Evolutionary conservation across 2,888 invertebrate genomes (phyloP).

Genomic region (Pherbina coryleti): DNA sequence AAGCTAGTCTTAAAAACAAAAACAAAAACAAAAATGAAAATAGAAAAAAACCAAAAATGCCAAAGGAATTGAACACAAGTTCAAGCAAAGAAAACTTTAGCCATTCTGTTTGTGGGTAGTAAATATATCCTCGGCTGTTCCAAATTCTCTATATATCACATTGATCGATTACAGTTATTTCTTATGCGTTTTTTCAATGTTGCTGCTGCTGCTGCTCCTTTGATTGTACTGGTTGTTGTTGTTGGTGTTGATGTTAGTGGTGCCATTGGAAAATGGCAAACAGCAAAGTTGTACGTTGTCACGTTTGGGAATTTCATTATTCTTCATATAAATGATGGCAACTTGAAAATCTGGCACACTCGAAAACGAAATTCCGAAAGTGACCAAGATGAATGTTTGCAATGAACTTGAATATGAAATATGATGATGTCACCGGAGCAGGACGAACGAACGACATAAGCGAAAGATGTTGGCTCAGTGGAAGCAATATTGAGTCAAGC

Average conservation of each 20-base stretch:
- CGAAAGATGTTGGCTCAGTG: not conserved
- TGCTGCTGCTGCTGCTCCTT: slow-evolving; percentile 13
- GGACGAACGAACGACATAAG: not conserved
- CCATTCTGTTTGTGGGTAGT: slow-evolving; percentile 14
- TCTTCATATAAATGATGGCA: slow-evolving; percentile 51
- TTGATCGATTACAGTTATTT: slow-evolving; percentile 51
- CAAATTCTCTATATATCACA: slow-evolving; percentile 49
- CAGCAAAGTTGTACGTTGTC: slow-evolving; percentile 37
- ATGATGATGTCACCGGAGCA: slow-evolving; percentile 40
- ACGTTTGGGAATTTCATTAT: slow-evolving; percentile 49
- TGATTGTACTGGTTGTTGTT: slow-evolving; percentile 22
- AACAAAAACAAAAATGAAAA: slow-evolving; percentile 51
- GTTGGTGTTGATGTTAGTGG: not conserved
- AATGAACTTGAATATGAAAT: slow-evolving; percentile 56
- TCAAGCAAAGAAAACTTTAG: slow-evolving; percentile 2
- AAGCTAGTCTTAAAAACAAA: slow-evolving; percentile 31
- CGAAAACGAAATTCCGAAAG: slow-evolving; percentile 36
- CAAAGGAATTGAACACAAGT: not conserved
- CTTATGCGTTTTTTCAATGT: slow-evolving; percentile 17
- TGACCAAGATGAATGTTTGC: slow-evolving; percentile 52
- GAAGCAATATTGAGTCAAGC: not conserved
- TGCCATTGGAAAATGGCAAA: not conserved
- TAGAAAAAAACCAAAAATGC: slow-evolving; percentile 54
- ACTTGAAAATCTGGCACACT: slow-evolving; percentile 46
- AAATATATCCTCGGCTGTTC: not conserved